Evolutionary conservation across 1,140 invertebrate genomes (phyloP).

Genomic region (Nasonia longicornis): DNA sequence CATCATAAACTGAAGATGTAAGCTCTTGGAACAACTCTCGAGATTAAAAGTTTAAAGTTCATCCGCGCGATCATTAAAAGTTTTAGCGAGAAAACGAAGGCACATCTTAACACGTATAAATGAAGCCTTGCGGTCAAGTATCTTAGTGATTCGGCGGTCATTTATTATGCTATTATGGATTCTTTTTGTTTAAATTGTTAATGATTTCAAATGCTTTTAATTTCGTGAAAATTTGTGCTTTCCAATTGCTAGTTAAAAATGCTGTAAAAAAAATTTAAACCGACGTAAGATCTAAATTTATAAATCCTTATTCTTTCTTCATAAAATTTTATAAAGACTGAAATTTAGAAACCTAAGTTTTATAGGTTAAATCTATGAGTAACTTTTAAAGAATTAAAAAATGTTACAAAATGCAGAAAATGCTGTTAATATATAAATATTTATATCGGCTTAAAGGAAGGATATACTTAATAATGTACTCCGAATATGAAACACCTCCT

Average conservation of each 20-base stretch:
- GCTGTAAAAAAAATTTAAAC: no score
- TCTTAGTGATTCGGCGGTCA: conserved; percentile 50
- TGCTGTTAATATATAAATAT: no score
- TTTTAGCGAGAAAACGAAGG: conserved; percentile 46
- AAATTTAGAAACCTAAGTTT: no score
- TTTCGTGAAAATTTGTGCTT: no score
- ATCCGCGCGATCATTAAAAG: conserved; percentile 47
- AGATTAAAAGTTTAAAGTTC: conserved; percentile 50
- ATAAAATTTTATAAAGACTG: no score
- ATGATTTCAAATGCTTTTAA: neutral
- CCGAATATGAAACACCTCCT: neutral
- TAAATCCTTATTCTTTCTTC: no score
- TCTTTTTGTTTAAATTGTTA: conserved; percentile 41
- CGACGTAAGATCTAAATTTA: no score
- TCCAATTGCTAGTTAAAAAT: no score
- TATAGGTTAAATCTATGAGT: no score
- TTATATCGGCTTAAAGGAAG: neutral
- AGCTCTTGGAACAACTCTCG: conserved; percentile 23
- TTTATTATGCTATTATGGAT: conserved; percentile 48
- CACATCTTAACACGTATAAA: conserved; percentile 51
- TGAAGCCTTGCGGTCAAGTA: conserved; percentile 42
- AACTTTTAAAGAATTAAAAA: no score
- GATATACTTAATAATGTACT: neutral
- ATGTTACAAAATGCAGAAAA: no score
- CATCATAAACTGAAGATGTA: conserved; percentile 48